These are phyloP conservation scores for Aphyosemion australe DNA, from an alignment of 2,113 vertebrate genomes.

Conservation along the genomic window DNA sequence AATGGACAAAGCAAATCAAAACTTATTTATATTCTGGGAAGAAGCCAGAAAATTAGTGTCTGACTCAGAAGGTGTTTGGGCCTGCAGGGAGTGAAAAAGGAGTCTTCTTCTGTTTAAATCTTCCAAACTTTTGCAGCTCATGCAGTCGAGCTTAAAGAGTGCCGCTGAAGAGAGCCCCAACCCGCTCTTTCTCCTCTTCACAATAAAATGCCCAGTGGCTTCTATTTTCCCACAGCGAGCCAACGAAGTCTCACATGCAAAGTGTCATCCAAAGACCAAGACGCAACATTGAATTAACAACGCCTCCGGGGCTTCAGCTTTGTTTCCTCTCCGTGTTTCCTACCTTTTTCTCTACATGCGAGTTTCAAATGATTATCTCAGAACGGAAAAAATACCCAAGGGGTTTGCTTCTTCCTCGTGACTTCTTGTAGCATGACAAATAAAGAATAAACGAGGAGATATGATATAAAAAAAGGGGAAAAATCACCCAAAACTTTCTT, in stretches of 20 bases:
- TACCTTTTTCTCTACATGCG: constrained; percentile 25
- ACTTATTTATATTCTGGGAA: constrained; percentile 45
- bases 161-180: constrained; percentile 21
- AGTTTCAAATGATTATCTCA: constrained; percentile 39
- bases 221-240: constrained; percentile 27
- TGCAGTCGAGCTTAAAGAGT: constrained; percentile 52
- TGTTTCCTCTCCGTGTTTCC: constrained; percentile 26
- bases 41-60: constrained; percentile 16
- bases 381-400: constrained; percentile 38
- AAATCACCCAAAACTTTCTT: neutral
- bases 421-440: constrained; percentile 25
- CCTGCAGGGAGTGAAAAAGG: constrained; percentile 38
- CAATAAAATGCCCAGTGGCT: constrained; percentile 44
- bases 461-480: constrained; percentile 4
- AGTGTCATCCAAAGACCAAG: constrained; percentile 35
- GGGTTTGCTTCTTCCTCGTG: constrained; percentile 44
- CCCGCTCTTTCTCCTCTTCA: constrained; percentile 19
- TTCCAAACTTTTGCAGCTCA: constrained; percentile 48
- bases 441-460: constrained; percentile 28
- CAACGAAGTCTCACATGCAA: constrained; percentile 45
- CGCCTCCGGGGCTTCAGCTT: constrained; percentile 45
- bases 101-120: constrained; percentile 58
- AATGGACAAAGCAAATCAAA: constrained; percentile 33
- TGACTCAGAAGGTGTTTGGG: constrained; percentile 49
- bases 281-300: constrained; percentile 44